These are phyloP conservation scores for Epizoanthus fatuus DNA, from an alignment of 92 coral and sea anemone species.

Conservation along the genomic window DNA sequence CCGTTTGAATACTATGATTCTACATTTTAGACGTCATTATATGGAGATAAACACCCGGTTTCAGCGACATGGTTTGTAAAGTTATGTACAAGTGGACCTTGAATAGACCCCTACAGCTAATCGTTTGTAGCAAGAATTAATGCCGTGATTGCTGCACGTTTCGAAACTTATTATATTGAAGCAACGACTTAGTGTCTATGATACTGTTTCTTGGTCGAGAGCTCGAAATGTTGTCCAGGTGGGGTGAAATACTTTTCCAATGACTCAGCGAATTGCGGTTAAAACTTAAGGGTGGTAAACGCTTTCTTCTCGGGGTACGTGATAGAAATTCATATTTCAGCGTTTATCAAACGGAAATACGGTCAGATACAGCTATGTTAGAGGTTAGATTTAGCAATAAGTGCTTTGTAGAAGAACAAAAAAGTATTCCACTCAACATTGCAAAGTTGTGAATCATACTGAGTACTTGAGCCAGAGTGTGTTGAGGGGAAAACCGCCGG, in stretches of 20 bases:
- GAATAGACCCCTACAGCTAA: neutral
- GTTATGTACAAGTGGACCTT: slow-evolving; percentile 4
- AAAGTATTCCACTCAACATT: neutral
- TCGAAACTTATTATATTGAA: slow-evolving; percentile 40
- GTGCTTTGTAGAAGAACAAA: slow-evolving; percentile 21
- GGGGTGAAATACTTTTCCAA: slow-evolving; percentile 33
- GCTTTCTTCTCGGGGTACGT: slow-evolving; percentile 21
- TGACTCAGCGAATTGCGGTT: slow-evolving; percentile 46
- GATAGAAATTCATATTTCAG: slow-evolving; percentile 15
- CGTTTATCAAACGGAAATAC: slow-evolving; percentile 37
- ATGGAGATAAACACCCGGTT: neutral
- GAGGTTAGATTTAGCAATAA: slow-evolving; percentile 7
- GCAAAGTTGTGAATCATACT: neutral
- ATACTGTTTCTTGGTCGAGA: slow-evolving; percentile 8
- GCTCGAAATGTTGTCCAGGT: slow-evolving; percentile 12
- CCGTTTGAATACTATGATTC: neutral
- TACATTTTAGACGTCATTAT: neutral
- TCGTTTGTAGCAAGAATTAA: neutral
- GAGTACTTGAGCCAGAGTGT: neutral
- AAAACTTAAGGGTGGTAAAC: neutral
- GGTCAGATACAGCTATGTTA: slow-evolving; percentile 1
- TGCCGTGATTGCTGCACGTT: slow-evolving; percentile 7
- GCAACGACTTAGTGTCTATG: slow-evolving; percentile 25
- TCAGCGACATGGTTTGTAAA: slow-evolving; percentile 1
- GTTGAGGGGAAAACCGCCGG: neutral